Conservation (phyloP, 2,888 invertebrate species). For the Metacarcinus magister region DNA sequence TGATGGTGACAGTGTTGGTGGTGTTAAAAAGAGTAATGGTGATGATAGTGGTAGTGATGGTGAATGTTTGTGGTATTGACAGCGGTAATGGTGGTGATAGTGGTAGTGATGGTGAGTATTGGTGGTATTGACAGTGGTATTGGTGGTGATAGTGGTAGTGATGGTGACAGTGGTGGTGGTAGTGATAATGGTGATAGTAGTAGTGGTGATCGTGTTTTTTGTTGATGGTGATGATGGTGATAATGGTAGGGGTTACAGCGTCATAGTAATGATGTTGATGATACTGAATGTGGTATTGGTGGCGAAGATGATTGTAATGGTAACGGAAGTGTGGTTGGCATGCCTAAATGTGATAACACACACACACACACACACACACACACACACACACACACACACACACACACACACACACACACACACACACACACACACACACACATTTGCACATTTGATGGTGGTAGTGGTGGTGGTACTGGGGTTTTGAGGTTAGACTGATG, state of each 20-base stretch:
- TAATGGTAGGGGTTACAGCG: background rate
- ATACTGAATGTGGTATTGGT: too few relatives aligned
- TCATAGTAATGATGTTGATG: too few relatives aligned
- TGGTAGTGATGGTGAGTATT: background rate
- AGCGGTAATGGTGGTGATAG: background rate
- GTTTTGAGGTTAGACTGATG: background rate
- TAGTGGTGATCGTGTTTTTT: too few relatives aligned
- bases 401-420: conserved; percentile 2
- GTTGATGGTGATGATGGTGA: background rate
- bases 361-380: too few relatives aligned
- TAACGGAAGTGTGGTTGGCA: background rate
- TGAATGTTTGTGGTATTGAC: background rate
- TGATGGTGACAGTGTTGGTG: background rate
- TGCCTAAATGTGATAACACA: background rate
- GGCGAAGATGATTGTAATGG: too few relatives aligned
- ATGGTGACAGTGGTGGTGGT: too few relatives aligned
- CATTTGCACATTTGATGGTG: background rate
- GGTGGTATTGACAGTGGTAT: background rate
- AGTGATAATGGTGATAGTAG: too few relatives aligned
- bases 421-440: background rate
- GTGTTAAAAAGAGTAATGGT: background rate
- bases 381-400: background rate
- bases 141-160: background rate
- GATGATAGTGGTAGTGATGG: background rate
- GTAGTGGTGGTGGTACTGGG: background rate